Conservation (phyloP, 2,888 invertebrate species). For the Acrobasis repandana region DNA sequence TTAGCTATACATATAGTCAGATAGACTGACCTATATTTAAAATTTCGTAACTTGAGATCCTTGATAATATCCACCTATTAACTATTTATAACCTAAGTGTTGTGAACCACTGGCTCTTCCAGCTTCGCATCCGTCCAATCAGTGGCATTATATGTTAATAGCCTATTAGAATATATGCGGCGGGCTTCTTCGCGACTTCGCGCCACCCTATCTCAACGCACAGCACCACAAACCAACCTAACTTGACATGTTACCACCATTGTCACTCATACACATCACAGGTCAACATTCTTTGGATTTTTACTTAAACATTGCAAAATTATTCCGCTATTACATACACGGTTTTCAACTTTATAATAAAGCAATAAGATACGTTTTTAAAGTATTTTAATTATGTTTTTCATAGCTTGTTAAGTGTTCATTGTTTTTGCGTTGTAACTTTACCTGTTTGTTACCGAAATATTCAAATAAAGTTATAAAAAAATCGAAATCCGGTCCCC, state of each 20-base stretch:
- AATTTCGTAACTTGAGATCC: not conserved
- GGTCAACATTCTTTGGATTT: slow-evolving; percentile 48
- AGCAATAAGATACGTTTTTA: slow-evolving; percentile 35
- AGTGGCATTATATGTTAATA: slow-evolving; percentile 83
- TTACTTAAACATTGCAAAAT: slow-evolving; percentile 40
- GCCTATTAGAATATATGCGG: slow-evolving; percentile 80
- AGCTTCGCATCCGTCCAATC: slow-evolving; percentile 83
- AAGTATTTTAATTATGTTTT: slow-evolving; percentile 39
- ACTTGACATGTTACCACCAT: slow-evolving; percentile 40
- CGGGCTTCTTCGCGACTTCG: slow-evolving; percentile 70
- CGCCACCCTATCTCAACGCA: slow-evolving; percentile 56
- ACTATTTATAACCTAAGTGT: slow-evolving; percentile 42
- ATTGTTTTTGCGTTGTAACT: slow-evolving; percentile 61
- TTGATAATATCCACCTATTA: too few species aligned
- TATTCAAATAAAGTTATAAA: slow-evolving; percentile 35
- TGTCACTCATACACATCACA: slow-evolving; percentile 34
- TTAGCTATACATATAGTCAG: too few species aligned
- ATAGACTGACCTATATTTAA: not conserved
- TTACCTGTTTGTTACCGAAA: slow-evolving; percentile 45
- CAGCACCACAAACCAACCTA: slow-evolving; percentile 42
- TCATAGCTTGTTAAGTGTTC: slow-evolving; percentile 68
- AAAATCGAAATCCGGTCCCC: slow-evolving; percentile 39
- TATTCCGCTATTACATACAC: slow-evolving; percentile 23
- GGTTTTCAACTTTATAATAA: slow-evolving; percentile 34
- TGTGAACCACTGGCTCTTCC: slow-evolving; percentile 59